Base-by-base conservation (phyloP, 1,140 invertebrate genomes). In the Cheumatopsyche charites region DNA sequence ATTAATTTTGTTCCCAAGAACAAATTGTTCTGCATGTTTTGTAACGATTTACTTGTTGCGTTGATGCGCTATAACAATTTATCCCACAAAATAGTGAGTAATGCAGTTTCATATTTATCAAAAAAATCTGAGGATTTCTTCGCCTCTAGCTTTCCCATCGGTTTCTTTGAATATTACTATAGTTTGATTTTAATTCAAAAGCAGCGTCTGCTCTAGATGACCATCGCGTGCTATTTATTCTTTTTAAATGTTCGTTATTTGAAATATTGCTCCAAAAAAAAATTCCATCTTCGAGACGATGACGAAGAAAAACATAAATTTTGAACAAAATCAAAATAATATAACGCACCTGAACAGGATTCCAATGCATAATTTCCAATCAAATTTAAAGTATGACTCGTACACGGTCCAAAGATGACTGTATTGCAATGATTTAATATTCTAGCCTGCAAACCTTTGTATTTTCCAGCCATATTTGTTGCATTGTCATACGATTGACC, bases 81-180 rank as follows among this genome's bases (percentile, higher is more conserved):
- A 49, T 49, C 45, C 45, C 45, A 49, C 45, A 49, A 49, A 49
- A 13, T 49, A 5, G 45, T 49, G 3, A 49, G 17, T 49, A 49
- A 49, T n/a, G 45, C 45, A 4, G 45, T 49, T 49, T 49, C 45
- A 49, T 49, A 49, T 49, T 49, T 13, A 49, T 49, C 17, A 49
- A 49, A 49, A 49, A 5, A 49, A 3, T 4, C 45, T 49, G 17
- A 49, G 3, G 13, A 15, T 49, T 49, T 49, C 13, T 49, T 49
- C 4, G 3, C 17, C 13, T 49, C 2, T 5, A 49, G 13, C 13
- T 49, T 49, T 4, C 45, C 17, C 13, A 49, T 49, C 3, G 45
- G 45, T 13, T 49, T 49, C 13, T 49, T 49, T 49, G 4, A 49
- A 15, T 49, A 49, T 49, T 49, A 4, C 5, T 3, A 49, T 49